Evolutionary conservation across 2,797 vertebrate genomes (phyloP).

Genomic region (Platyrinchus mystaceus): DNA sequence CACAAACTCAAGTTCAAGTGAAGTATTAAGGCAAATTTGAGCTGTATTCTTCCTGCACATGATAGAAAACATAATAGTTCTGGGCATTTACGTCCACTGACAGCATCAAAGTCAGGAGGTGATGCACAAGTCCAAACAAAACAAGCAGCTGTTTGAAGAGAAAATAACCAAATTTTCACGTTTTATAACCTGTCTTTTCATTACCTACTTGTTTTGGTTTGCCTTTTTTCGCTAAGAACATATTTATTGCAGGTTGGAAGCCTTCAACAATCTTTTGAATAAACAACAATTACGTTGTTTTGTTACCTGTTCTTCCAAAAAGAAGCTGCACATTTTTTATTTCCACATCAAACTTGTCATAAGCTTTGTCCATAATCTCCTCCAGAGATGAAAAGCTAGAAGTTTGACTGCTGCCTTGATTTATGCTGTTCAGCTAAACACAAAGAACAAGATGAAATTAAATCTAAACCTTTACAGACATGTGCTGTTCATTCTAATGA

Average conservation of each 20-base stretch:
- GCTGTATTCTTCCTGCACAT: not conserved
- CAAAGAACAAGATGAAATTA: not conserved
- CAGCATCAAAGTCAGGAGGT: not conserved
- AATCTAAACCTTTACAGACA: not conserved
- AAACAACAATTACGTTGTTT: not conserved
- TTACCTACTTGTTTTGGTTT: not conserved
- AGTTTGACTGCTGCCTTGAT: conserved; percentile 74
- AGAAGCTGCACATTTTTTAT: conserved; percentile 91
- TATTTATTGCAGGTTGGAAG: not conserved
- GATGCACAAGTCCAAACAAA: not conserved
- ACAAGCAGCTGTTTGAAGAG: not conserved
- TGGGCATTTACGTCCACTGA: not conserved
- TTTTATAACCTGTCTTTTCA: not conserved
- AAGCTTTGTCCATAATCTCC: conserved; percentile 97
- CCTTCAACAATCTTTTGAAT: not conserved
- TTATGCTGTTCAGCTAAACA: conserved; percentile 86
- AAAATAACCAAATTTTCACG: fast-evolving
- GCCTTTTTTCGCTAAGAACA: not conserved
- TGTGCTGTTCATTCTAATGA: not conserved
- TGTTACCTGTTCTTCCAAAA: conserved; percentile 89
- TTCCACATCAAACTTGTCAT: conserved; percentile 88
- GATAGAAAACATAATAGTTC: not conserved
- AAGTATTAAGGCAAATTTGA: not conserved
- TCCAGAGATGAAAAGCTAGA: conserved; percentile 87
- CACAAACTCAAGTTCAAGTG: not conserved